Conservation (phyloP, 2,113 vertebrate genomes). For the Syngnathoides biaculeatus region DNA sequence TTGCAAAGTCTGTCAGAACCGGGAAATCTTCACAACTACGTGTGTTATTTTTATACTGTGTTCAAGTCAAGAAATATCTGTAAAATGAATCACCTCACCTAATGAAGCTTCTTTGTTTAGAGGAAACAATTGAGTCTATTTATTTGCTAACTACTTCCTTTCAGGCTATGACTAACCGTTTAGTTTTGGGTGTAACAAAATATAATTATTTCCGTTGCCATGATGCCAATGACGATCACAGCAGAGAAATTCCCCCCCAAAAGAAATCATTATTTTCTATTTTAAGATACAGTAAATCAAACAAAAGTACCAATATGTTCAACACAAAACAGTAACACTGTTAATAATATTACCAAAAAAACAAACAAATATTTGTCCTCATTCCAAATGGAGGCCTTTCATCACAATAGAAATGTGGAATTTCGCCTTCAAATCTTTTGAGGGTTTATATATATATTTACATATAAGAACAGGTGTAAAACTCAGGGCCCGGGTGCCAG, state of each 20-base stretch:
- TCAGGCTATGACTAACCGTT: conserved; percentile 12
- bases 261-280: conserved; percentile 49
- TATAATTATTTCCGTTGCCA: conserved; percentile 7
- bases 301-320: background rate
- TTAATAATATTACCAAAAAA: background rate
- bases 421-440: background rate
- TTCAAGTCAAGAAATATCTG: conserved; percentile 25
- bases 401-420: background rate
- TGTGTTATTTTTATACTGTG: background rate
- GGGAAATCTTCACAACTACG: background rate
- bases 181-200: conserved; percentile 18
- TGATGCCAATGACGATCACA: conserved; percentile 18
- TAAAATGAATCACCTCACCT: conserved; percentile 34
- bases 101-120: conserved; percentile 47
- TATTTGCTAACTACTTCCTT: conserved; percentile 18
- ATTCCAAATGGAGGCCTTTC: background rate
- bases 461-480: too few species aligned
- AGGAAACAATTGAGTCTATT: conserved; percentile 6
- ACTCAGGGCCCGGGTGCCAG: too few species aligned
- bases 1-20: conserved; percentile 19
- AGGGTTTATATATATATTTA: too few species aligned
- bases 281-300: background rate
- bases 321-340: background rate
- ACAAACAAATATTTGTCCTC: background rate
- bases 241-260: too few species aligned